Conservation (phyloP, 2,113 vertebrate species). For the Malurus alboscapulatus region DNA sequence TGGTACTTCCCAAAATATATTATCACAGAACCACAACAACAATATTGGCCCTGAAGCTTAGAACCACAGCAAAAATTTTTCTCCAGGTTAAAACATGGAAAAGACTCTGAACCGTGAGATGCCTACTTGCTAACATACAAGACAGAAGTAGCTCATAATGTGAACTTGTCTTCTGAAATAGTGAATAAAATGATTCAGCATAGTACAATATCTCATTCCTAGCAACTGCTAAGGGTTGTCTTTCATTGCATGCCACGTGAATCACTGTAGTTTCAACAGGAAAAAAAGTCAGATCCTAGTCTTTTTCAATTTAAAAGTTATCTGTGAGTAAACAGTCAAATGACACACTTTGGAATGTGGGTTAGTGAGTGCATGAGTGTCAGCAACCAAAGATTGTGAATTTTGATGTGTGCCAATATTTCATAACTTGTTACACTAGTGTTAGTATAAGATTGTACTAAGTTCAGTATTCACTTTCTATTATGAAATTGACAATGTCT, state of each 20-base stretch:
- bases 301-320: background rate
- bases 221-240: background rate
- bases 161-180: background rate
- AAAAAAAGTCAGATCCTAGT: background rate
- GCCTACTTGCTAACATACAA: background rate
- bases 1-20: background rate
- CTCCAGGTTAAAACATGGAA: background rate
- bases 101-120: background rate
- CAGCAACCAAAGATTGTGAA: background rate
- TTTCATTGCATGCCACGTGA: background rate
- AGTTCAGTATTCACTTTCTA: background rate
- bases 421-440: background rate
- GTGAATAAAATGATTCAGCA: background rate
- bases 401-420: background rate
- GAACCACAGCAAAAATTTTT: background rate
- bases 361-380: background rate
- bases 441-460: background rate
- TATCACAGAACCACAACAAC: background rate
- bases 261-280: background rate
- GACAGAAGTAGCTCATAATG: background rate
- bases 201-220: background rate
- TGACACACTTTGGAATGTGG: background rate
- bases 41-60: background rate
- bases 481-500: background rate
- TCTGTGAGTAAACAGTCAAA: background rate